phyloP scores from a whole-genome alignment of 2,888 invertebrate species.

The Sesia apiformis region DNA sequence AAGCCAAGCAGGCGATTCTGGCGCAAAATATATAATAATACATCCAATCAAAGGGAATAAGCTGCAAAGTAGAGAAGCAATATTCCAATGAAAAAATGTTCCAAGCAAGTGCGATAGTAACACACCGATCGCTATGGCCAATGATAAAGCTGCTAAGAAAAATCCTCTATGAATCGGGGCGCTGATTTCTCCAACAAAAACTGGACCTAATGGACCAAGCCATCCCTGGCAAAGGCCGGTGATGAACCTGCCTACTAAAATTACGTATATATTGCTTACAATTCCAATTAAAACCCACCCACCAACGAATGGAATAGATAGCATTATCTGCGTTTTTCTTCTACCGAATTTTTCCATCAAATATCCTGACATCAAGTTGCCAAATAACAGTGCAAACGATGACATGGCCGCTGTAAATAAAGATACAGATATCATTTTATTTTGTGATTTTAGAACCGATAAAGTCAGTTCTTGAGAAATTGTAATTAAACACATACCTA shows the following conservation, averaged over 20 bases:
- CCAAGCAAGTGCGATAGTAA: conserved; percentile 79
- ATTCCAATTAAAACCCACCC: conserved; percentile 77
- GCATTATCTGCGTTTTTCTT: conserved; percentile 63
- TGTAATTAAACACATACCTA: conserved; percentile 58
- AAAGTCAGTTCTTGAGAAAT: neutral
- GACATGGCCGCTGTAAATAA: conserved; percentile 74
- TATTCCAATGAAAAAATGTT: conserved; percentile 75
- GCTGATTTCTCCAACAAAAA: conserved; percentile 76
- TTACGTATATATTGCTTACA: conserved; percentile 53
- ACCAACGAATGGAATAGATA: conserved; percentile 65
- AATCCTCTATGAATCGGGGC: conserved; percentile 77
- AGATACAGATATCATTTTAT: neutral
- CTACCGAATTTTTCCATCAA: conserved; percentile 77
- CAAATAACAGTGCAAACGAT: conserved; percentile 75
- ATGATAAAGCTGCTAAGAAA: conserved; percentile 75
- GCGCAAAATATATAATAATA: conserved; percentile 71
- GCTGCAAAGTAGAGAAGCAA: conserved; percentile 71
- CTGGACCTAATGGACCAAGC: conserved; percentile 70
- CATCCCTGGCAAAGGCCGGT: conserved; percentile 75
- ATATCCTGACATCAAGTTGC: conserved; percentile 75
- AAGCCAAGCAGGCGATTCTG: conserved; percentile 82
- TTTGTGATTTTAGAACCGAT: neutral
- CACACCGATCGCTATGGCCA: conserved; percentile 78
- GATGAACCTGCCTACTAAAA: conserved; percentile 72
- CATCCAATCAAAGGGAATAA: conserved; percentile 68